These are phyloP conservation scores for Glossophaga mutica DNA, from an alignment of 2,797 vertebrate species.

Conservation along the genomic window DNA sequence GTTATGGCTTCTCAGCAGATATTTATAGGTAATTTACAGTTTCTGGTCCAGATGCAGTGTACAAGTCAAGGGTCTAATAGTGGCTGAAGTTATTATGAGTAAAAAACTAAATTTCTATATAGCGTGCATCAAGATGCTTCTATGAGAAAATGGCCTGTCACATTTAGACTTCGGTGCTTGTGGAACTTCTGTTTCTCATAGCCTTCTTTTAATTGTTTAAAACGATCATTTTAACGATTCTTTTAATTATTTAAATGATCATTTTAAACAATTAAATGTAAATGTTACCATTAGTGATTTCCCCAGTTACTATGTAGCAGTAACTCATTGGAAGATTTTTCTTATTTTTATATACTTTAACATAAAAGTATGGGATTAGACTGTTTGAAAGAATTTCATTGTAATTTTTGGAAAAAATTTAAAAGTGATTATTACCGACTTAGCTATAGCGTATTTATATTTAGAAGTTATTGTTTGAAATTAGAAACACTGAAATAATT, in stretches of 20 bases:
- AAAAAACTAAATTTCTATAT: neutral
- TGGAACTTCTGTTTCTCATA: neutral
- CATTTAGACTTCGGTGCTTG: neutral
- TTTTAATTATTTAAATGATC: neutral
- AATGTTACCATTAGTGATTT: neutral
- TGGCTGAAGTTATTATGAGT: neutral
- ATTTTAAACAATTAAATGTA: constrained; percentile 8
- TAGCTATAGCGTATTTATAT: constrained; percentile 11
- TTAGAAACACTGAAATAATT: constrained; percentile 31
- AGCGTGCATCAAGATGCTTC: neutral
- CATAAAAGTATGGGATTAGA: neutral
- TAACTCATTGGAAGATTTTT: neutral
- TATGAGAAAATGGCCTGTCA: neutral
- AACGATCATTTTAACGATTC: neutral
- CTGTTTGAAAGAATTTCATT: neutral
- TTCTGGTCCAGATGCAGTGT: neutral
- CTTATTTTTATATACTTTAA: constrained; percentile 11
- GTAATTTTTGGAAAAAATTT: constrained; percentile 15
- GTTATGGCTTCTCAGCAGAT: neutral
- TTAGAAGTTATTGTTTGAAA: constrained; percentile 44
- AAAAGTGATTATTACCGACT: constrained; percentile 20
- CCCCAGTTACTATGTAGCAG: neutral
- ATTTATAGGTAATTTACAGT: neutral
- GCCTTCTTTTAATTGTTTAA: neutral
- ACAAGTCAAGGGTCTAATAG: neutral